Conservation (phyloP, 2,888 invertebrate species). For the Drosophila melanocephala region DNA sequence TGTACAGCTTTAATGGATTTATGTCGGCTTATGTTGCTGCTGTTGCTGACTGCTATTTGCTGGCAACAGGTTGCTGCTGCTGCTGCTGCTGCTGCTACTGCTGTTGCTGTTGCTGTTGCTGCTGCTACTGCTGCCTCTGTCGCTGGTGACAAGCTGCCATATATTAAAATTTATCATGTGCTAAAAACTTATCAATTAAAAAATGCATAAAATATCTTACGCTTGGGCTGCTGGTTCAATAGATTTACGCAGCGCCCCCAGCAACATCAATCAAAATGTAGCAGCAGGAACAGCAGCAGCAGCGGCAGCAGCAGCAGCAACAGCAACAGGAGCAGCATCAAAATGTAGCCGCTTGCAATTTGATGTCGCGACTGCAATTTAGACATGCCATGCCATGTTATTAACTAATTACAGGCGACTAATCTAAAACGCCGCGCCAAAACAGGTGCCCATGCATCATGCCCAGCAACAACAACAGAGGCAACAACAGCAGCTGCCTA, state of each 20-base stretch:
- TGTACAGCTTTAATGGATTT: slow-evolving; percentile 78
- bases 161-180: slow-evolving; percentile 84
- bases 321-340: slow-evolving; percentile 43
- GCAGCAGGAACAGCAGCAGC: background rate
- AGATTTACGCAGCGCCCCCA: slow-evolving; percentile 60
- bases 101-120: slow-evolving; percentile 20
- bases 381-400: slow-evolving; percentile 84
- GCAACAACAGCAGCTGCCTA: slow-evolving; percentile 65
- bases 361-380: slow-evolving; percentile 79
- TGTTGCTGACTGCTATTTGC: slow-evolving; percentile 28
- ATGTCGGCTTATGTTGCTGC: slow-evolving; percentile 74
- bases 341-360: slow-evolving; percentile 59
- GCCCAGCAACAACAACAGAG: slow-evolving; percentile 38
- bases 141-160: slow-evolving; percentile 61
- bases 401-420: slow-evolving; percentile 85
- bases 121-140: slow-evolving; percentile 34
- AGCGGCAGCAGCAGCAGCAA: slow-evolving; percentile 17
- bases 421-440: slow-evolving; percentile 81
- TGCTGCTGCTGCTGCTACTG: slow-evolving; percentile 20
- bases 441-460: slow-evolving; percentile 74
- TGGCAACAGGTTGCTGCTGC: slow-evolving; percentile 54
- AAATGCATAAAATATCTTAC: slow-evolving; percentile 79
- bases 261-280: slow-evolving; percentile 83
- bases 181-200: slow-evolving; percentile 85
- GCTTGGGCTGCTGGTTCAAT: slow-evolving; percentile 37